These are phyloP conservation scores for Carollia perspicillata DNA, from an alignment of 2,113 vertebrate genomes.

Conservation along the genomic window DNA sequence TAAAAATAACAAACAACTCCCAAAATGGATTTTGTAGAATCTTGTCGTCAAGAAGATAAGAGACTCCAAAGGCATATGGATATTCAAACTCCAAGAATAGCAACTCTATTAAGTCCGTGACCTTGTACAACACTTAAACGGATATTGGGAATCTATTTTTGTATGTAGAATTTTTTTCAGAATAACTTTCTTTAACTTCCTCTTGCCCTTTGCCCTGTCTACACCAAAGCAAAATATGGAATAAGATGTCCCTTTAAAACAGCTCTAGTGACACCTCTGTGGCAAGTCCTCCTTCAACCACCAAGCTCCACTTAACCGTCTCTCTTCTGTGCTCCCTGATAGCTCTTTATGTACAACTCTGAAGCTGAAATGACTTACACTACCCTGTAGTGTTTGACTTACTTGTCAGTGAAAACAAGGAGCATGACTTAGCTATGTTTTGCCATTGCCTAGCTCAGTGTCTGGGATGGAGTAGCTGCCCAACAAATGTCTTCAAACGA, in stretches of 20 bases:
- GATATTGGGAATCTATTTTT: neutral
- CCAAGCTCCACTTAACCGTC: neutral
- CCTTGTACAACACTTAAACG: neutral
- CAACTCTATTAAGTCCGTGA: neutral
- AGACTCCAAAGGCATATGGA: neutral
- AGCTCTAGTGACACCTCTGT: neutral
- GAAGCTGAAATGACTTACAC: neutral
- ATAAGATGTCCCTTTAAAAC: neutral
- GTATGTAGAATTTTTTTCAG: neutral
- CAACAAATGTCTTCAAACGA: neutral
- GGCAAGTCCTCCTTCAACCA: neutral
- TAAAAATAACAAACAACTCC: slow-evolving; percentile 21
- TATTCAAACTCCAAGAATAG: neutral
- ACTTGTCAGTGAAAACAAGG: neutral
- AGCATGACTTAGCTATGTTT: neutral
- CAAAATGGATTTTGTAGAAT: neutral
- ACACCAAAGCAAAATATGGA: neutral
- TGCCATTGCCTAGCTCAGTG: neutral
- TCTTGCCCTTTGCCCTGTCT: neutral
- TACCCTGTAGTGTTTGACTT: neutral
- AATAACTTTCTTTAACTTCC: neutral
- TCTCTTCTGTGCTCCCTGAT: neutral
- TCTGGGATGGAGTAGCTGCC: neutral
- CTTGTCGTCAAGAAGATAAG: neutral
- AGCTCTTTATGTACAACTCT: neutral